These are phyloP conservation scores for Corvus hawaiiensis DNA, from an alignment of 2,113 vertebrate genomes.

Conservation along the genomic window DNA sequence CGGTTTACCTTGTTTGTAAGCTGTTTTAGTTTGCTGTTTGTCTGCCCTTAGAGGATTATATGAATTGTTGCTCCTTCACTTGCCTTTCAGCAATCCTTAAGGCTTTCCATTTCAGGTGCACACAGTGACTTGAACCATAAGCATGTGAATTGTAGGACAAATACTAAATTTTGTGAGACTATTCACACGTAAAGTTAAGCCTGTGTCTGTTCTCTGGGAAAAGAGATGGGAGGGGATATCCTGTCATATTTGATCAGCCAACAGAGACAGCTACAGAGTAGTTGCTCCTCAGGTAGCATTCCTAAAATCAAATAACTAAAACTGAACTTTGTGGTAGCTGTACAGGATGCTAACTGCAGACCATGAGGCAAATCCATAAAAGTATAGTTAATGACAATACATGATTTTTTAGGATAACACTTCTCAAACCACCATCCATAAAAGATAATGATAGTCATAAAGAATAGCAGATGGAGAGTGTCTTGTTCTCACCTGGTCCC, in stretches of 20 bases:
- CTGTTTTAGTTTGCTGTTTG: neutral
- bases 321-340: neutral
- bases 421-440: neutral
- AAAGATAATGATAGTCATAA: neutral
- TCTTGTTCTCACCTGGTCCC: neutral
- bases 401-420: neutral
- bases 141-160: neutral
- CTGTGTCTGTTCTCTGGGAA: neutral
- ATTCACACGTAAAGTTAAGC: neutral
- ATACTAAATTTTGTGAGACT: neutral
- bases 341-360: neutral
- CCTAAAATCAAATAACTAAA: neutral
- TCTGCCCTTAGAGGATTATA: neutral
- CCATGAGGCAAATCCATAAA: neutral
- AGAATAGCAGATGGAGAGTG: neutral
- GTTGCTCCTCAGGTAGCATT: neutral
- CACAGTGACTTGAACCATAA: neutral
- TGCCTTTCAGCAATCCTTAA: neutral
- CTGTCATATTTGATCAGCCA: neutral
- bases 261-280: neutral
- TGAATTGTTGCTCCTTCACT: neutral
- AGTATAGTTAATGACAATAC: neutral
- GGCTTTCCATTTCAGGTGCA: neutral
- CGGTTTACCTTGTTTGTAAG: neutral
- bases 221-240: neutral